phyloP scores from a whole-genome alignment of 2,888 invertebrate genomes.

The Scelioninae gen. 1 region DNA sequence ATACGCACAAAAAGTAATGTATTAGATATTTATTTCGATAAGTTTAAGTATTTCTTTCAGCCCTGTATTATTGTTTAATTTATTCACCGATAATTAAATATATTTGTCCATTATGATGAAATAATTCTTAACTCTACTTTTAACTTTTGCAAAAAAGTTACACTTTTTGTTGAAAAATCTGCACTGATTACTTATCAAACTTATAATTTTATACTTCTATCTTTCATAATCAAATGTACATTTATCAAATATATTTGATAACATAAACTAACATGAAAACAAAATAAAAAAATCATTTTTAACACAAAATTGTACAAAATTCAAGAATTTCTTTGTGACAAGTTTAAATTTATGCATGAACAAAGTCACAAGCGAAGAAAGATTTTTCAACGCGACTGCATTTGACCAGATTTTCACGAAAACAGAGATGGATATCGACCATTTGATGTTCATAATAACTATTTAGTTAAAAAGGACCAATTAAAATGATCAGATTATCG shows the following conservation, averaged over 20 bases:
- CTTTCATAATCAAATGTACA: too few species aligned
- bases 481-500: too few species aligned
- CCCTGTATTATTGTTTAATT: slow-evolving; percentile 37
- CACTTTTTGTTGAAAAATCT: slow-evolving; percentile 8
- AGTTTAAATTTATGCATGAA: slow-evolving; percentile 37
- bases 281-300: too few species aligned
- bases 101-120: slow-evolving; percentile 27
- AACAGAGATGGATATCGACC: slow-evolving; percentile 42
- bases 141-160: slow-evolving; percentile 1
- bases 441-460: background rate
- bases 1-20: slow-evolving; percentile 43
- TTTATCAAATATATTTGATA: too few species aligned
- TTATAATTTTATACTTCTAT: too few species aligned
- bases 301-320: background rate
- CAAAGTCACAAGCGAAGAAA: slow-evolving; percentile 40
- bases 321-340: background rate
- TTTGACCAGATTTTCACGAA: slow-evolving; percentile 18
- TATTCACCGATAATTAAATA: slow-evolving; percentile 23
- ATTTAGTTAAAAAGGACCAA: too few species aligned
- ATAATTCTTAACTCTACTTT: background rate
- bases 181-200: background rate
- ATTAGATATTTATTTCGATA: slow-evolving; percentile 53
- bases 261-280: background rate
- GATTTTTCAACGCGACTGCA: slow-evolving; percentile 54
- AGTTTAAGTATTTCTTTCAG: slow-evolving; percentile 44